Conservation (phyloP, 2,888 invertebrate genomes). For the Crossocerus cetratus region DNA sequence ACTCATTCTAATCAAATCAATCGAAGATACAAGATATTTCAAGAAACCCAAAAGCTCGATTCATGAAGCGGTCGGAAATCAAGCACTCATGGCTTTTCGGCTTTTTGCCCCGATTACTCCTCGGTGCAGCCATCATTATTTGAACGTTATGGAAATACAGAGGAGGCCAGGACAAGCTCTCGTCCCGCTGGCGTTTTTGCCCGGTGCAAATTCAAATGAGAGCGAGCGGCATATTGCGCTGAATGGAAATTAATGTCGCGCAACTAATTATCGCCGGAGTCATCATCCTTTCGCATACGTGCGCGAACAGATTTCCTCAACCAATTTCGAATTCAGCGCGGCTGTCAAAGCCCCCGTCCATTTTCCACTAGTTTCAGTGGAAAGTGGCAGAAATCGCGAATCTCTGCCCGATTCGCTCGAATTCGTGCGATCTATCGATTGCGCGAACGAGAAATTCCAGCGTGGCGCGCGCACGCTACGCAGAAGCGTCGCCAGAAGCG, state of each 20-base stretch:
- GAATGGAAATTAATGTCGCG: constrained; percentile 75
- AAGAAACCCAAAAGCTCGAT: background rate
- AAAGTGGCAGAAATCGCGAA: too few species aligned
- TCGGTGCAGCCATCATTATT: constrained; percentile 69
- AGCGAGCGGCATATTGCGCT: constrained; percentile 74
- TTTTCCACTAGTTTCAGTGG: background rate
- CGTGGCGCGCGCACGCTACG: constrained; percentile 38
- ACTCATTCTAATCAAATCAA: too few species aligned
- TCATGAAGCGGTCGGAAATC: background rate
- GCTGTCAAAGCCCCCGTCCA: background rate
- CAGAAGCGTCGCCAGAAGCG: constrained; percentile 61
- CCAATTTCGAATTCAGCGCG: background rate
- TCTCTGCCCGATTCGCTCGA: background rate
- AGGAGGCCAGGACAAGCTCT: constrained; percentile 67
- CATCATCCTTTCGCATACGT: constrained; percentile 48
- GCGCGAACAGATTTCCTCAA: constrained; percentile 1
- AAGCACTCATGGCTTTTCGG: constrained; percentile 43
- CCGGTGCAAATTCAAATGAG: constrained; percentile 74
- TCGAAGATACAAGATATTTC: background rate
- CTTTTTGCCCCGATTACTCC: constrained; percentile 48
- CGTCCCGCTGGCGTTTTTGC: constrained; percentile 65
- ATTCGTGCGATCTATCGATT: constrained; percentile 47
- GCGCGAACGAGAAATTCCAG: constrained; percentile 46
- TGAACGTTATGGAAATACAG: constrained; percentile 74
- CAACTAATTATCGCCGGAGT: constrained; percentile 70